A percentile compares a stretch with the other conserved stretches of the same genome.
Evolutionary conservation across 2,113 vertebrate genomes (phyloP).

Genomic region (Anoplopoma fimbria): DNA sequence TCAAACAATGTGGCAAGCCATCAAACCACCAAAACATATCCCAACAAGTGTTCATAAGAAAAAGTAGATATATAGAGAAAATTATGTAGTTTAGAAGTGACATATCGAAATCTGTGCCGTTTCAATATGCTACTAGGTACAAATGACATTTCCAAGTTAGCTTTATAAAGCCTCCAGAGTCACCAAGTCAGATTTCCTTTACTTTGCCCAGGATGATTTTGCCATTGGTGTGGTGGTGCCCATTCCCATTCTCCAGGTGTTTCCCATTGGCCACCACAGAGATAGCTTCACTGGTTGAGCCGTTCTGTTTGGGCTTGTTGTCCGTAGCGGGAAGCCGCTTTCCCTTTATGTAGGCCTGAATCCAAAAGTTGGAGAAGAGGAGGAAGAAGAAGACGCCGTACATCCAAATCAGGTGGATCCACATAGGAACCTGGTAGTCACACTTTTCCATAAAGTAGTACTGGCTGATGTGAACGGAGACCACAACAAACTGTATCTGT

Average conservation of each 20-base stretch:
- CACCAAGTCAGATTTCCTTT: slow-evolving; percentile 89
- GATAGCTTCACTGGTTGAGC: slow-evolving; percentile 48
- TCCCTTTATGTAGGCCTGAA: slow-evolving; percentile 96
- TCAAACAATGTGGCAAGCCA: slow-evolving; percentile 49
- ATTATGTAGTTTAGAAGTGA: slow-evolving; percentile 32
- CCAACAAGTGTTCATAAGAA: slow-evolving; percentile 49
- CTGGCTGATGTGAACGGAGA: slow-evolving; percentile 94
- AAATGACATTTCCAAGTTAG: slow-evolving; percentile 26
- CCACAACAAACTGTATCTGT: slow-evolving; percentile 93
- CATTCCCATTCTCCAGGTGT: slow-evolving; percentile 83
- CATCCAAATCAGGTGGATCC: slow-evolving; percentile 97
- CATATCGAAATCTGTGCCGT: slow-evolving; percentile 31
- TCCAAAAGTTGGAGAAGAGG: slow-evolving; percentile 98
- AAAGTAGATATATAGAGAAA: slow-evolving; percentile 28
- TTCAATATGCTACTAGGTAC: slow-evolving; percentile 28
- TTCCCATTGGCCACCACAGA: slow-evolving; percentile 74
- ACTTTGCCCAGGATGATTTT: slow-evolving; percentile 88
- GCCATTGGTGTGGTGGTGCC: slow-evolving; percentile 85
- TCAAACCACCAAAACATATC: slow-evolving; percentile 68
- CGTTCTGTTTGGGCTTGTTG: slow-evolving; percentile 64
- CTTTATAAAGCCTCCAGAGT: neutral
- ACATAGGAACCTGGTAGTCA: slow-evolving; percentile 92
- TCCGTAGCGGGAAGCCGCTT: slow-evolving; percentile 86
- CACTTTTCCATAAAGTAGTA: slow-evolving; percentile 98
- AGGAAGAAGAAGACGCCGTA: slow-evolving; percentile 96